Conservation (phyloP, 2,113 vertebrate species). For the Anas platyrhynchos region DNA sequence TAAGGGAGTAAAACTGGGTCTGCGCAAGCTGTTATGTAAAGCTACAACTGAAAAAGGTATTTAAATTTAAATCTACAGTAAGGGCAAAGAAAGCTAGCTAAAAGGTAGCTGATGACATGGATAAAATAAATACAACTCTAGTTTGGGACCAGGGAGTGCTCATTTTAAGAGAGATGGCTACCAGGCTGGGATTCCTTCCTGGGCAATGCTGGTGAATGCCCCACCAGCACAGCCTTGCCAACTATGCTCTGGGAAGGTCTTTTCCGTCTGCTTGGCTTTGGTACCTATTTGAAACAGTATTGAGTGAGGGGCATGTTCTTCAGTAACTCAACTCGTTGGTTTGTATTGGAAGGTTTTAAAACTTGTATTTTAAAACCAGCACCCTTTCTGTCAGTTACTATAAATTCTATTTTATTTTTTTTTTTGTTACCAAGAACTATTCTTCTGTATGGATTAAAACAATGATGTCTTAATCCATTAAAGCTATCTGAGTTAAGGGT, state of each 20-base stretch:
- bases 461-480: background rate
- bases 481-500: background rate
- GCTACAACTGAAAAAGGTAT: background rate
- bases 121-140: background rate
- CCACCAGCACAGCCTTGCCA: background rate
- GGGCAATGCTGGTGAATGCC: background rate
- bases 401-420: background rate
- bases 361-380: background rate
- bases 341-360: background rate
- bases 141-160: background rate
- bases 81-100: background rate
- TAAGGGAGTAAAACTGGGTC: background rate
- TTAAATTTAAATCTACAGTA: background rate
- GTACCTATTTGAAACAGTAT: background rate
- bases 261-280: background rate
- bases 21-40: background rate
- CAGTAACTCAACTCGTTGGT: background rate
- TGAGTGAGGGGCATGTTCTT: background rate
- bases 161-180: background rate
- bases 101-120: background rate
- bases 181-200: background rate
- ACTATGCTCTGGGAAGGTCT: background rate
- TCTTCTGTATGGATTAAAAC: background rate
- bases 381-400: background rate
- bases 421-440: background rate